Base-by-base conservation (phyloP, 2,113 vertebrate species). In the Tichodroma muraria region DNA sequence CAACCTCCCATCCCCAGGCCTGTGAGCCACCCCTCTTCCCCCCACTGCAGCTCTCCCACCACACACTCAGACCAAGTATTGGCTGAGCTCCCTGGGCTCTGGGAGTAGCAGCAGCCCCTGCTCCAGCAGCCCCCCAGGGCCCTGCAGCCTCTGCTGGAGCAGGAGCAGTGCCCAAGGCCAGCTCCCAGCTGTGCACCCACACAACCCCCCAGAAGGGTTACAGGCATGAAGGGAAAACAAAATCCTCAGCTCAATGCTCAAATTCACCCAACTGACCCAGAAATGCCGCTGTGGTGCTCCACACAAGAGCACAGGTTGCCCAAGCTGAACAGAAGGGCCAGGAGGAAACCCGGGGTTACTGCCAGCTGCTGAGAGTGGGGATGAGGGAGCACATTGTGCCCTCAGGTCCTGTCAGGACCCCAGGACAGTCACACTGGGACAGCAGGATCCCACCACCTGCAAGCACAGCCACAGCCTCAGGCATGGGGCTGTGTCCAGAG, bases 391-490 rank as follows among this genome's bases (percentile, higher is more conserved):
- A 28, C 4, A 1, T 1, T 17, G 68, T 56, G 24, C 17, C 44
- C 38, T 33, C 72, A 30, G 30, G 28, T 49, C 27, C 47, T 35
- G 38, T 3, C 0, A 2, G 60, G 47, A 11, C 12, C 10, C 16
- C 0, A 0, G 24, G n/a, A 44, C n/a, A 52, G 60, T 5, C 38
- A 25, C 3, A 0, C 1, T 4, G n/a, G 72, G 30, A 30, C 65
- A 56, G n/a, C 52, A 76, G 75, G 20, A 42, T 70, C 27, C 38
- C 33, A n/a, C 6, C 30, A 8, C 12, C 13, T 2, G 0, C 33
- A 17, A 30, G 25, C 24, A 33, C 0, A 3, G 44, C 24, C 63
- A 35, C 7, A 3, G 69, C 37, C 30, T 56, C 1, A 0, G 17
- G 13, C 13, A 5, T 0, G 0, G 30, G 23, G 49, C 47, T n/a